Percentiles rank a stretch among this genome's conserved stretches.
These are phyloP conservation scores for Heliothis peltigera DNA, from an alignment of 2,888 invertebrate genomes.

Conservation along the genomic window DNA sequence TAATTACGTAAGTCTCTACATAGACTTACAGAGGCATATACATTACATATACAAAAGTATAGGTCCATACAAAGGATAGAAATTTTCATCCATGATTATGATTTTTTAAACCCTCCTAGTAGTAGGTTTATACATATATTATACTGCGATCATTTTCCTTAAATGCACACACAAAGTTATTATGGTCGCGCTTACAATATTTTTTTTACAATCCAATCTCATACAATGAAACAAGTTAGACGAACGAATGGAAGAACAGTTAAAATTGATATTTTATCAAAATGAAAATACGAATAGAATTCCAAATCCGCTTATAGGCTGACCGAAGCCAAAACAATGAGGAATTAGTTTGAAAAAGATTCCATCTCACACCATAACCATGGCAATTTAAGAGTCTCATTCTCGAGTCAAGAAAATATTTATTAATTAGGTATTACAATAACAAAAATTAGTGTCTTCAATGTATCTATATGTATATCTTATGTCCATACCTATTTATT, in stretches of 20 bases:
- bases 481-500: constrained; percentile 30
- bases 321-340: constrained; percentile 29
- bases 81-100: constrained; percentile 11
- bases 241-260: neutral
- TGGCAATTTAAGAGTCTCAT: neutral
- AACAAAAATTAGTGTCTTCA: constrained; percentile 51
- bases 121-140: too few species aligned
- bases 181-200: constrained; percentile 7
- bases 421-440: constrained; percentile 21
- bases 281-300: neutral
- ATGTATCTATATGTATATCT: constrained; percentile 24
- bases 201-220: neutral
- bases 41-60: constrained; percentile 23
- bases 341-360: neutral
- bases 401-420: neutral
- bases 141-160: constrained; percentile 31
- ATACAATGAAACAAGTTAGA: neutral
- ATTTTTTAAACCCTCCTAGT: constrained; percentile 9
- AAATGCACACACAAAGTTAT: constrained; percentile 57
- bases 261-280: neutral
- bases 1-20: constrained; percentile 46
- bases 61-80: constrained; percentile 13
- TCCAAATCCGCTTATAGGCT: constrained; percentile 10
- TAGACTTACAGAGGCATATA: constrained; percentile 40
- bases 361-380: neutral